Conservation (phyloP, 2,888 invertebrate genomes). For the Odontothrips loti region DNA sequence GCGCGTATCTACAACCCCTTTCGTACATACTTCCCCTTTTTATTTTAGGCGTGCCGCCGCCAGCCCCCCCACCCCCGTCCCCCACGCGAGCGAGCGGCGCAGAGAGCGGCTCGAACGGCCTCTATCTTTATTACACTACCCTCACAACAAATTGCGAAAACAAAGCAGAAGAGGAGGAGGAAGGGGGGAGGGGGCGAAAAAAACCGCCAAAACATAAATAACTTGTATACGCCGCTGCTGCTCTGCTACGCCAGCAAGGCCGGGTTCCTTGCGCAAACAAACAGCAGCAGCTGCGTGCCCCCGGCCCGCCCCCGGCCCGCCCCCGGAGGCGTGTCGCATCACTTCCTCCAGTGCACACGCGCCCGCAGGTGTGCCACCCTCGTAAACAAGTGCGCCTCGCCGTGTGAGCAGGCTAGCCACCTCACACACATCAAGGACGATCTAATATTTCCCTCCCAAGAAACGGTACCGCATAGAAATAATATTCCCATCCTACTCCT, state of each 20-base stretch:
- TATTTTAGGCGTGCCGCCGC: background rate
- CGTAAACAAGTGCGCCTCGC: background rate
- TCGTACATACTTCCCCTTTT: background rate
- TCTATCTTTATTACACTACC: slow-evolving; percentile 24
- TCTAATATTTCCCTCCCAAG: too few relatives aligned
- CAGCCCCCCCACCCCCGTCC: too few relatives aligned
- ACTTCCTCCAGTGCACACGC: background rate
- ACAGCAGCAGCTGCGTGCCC: slow-evolving; percentile 4
- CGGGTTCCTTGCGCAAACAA: background rate
- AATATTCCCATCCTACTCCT: too few relatives aligned
- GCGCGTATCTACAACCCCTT: too few relatives aligned
- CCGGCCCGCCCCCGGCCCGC: background rate
- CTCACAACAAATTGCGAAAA: slow-evolving; percentile 24
- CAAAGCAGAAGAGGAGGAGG: slow-evolving; percentile 29
- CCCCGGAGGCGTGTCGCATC: background rate
- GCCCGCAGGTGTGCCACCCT: background rate
- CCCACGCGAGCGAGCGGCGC: background rate
- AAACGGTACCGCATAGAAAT: too few relatives aligned
- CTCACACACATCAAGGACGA: background rate
- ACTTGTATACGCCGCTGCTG: slow-evolving; percentile 32
- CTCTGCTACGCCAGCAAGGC: background rate
- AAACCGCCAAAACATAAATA: slow-evolving; percentile 35
- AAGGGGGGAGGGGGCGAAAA: slow-evolving; percentile 32
- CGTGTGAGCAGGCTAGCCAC: background rate
- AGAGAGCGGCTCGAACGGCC: background rate